Conservation (phyloP, 2,888 invertebrate species). For the Andrena trimmerana region DNA sequence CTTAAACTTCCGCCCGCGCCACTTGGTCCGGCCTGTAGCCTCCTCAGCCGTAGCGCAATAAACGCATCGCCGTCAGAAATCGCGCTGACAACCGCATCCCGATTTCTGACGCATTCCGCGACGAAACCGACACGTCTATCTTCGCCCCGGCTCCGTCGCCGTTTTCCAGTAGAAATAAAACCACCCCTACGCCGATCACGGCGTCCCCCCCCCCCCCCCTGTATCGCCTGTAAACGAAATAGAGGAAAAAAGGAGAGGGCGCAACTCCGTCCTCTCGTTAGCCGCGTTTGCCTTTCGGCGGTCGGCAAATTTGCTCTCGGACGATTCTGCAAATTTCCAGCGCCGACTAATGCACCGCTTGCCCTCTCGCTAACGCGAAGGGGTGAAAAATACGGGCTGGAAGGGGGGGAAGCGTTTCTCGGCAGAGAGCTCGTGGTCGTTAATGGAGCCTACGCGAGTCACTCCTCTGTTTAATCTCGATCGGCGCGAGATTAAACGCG, state of each 20-base stretch:
- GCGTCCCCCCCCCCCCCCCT: not conserved
- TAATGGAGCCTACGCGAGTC: too few species aligned
- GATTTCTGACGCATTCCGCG: slow-evolving; percentile 44
- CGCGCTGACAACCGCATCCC: slow-evolving; percentile 56
- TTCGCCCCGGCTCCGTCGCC: not conserved
- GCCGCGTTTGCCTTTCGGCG: slow-evolving; percentile 21
- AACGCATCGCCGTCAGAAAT: slow-evolving; percentile 50
- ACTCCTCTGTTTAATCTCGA: too few species aligned
- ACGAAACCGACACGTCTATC: slow-evolving; percentile 25
- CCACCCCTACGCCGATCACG: not conserved
- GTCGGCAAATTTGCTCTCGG: slow-evolving; percentile 2
- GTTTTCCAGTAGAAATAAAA: slow-evolving; percentile 24
- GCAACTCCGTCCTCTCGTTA: not conserved
- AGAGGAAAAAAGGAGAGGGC: not conserved
- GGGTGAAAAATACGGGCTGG: not conserved
- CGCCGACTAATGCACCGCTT: slow-evolving; percentile 19
- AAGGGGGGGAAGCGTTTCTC: too few species aligned
- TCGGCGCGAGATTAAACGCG: too few species aligned
- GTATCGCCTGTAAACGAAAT: not conserved
- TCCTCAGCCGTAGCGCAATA: not conserved
- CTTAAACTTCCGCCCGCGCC: too few species aligned
- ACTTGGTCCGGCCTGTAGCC: too few species aligned
- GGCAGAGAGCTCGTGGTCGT: too few species aligned
- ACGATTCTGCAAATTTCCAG: slow-evolving; percentile 19
- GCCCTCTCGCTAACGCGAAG: not conserved